phyloP scores from a whole-genome alignment of 2,797 vertebrate species.

The Labroides dimidiatus region DNA sequence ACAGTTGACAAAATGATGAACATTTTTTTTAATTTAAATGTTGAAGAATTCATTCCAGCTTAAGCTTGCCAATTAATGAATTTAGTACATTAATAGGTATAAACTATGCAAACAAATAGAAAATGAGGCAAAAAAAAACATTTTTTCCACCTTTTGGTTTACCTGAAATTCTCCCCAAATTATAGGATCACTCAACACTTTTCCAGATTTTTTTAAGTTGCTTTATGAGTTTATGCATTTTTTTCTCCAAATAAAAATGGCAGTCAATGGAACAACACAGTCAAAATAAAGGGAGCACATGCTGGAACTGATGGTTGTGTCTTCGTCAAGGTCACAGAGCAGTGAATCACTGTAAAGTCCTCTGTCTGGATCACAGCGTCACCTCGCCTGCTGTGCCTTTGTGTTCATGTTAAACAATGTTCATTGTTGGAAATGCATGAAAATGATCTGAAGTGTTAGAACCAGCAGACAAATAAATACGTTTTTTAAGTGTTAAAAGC shows the following conservation, averaged over 20 bases:
- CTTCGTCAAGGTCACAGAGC: constrained; percentile 5
- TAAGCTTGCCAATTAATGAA: too few species aligned
- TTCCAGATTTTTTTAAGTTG: constrained; percentile 1
- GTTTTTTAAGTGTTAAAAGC: constrained; percentile 35
- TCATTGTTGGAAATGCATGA: constrained; percentile 12
- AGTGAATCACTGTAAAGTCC: not conserved
- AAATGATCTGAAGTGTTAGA: not conserved
- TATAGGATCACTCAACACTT: too few species aligned
- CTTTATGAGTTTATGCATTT: not conserved
- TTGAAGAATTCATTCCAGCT: too few species aligned
- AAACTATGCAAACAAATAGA: too few species aligned
- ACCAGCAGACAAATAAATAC: constrained; percentile 31
- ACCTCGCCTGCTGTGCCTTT: constrained; percentile 54
- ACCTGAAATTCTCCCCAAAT: too few species aligned
- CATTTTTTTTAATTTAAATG: too few species aligned
- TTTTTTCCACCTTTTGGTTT: too few species aligned
- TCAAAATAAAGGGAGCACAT: not conserved
- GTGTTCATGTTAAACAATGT: constrained; percentile 11
- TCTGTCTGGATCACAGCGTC: not conserved
- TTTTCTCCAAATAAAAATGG: not conserved
- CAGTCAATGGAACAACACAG: not conserved
- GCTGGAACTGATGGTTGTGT: not conserved
- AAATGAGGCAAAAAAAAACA: too few species aligned
- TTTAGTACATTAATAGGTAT: too few species aligned
- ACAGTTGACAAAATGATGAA: too few species aligned